These are phyloP conservation scores for Calephelis perditalis DNA, from an alignment of 2,888 invertebrate genomes.

Conservation along the genomic window DNA sequence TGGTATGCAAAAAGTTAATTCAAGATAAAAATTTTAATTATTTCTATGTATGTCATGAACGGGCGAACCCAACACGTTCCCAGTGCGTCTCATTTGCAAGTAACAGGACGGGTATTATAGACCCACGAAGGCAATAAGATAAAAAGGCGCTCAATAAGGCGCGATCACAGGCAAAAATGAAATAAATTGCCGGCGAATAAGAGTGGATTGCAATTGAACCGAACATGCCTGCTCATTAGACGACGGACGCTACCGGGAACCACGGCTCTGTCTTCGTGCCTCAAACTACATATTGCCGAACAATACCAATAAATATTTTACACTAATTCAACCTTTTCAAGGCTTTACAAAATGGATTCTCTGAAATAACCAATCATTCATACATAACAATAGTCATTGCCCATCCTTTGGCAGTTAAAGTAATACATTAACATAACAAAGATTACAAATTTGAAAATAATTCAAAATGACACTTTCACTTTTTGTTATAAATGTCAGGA, in stretches of 20 bases:
- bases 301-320: slow-evolving; percentile 41
- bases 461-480: slow-evolving; percentile 67
- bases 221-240: slow-evolving; percentile 77
- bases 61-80: slow-evolving; percentile 62
- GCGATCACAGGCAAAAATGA: slow-evolving; percentile 77
- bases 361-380: slow-evolving; percentile 49
- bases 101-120: slow-evolving; percentile 75
- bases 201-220: slow-evolving; percentile 75
- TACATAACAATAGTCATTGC: slow-evolving; percentile 42
- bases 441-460: slow-evolving; percentile 57
- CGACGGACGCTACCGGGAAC: slow-evolving; percentile 34
- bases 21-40: slow-evolving; percentile 61
- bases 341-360: slow-evolving; percentile 39
- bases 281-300: slow-evolving; percentile 31
- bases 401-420: slow-evolving; percentile 61
- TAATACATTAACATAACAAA: slow-evolving; percentile 71
- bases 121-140: slow-evolving; percentile 74
- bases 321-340: slow-evolving; percentile 24
- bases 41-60: slow-evolving; percentile 64
- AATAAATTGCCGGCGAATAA: slow-evolving; percentile 77
- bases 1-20: slow-evolving; percentile 36
- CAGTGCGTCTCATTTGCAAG: slow-evolving; percentile 75
- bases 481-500: slow-evolving; percentile 38
- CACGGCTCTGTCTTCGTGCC: slow-evolving; percentile 22
- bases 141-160: slow-evolving; percentile 76